Conservation (phyloP, 2,888 invertebrate genomes). For the Phragmatobia fuliginosa region DNA sequence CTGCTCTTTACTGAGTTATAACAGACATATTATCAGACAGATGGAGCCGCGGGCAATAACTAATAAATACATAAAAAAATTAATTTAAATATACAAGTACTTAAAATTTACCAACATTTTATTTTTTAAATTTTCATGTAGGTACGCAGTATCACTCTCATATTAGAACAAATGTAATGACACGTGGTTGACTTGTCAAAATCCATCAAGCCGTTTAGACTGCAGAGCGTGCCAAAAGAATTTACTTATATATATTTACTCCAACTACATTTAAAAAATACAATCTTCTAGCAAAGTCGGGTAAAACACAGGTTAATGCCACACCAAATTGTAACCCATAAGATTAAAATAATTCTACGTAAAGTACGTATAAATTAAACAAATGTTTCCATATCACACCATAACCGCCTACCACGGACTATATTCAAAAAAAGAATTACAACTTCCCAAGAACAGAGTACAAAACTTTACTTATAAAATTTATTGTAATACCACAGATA, state of each 20-base stretch:
- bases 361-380: not conserved
- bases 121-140: too few species aligned
- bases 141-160: too few species aligned
- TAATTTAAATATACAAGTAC: not conserved
- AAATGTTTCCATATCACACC: not conserved
- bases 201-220: not conserved
- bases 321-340: not conserved
- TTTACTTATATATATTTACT: too few species aligned
- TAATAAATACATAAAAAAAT: too few species aligned
- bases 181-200: not conserved
- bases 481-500: constrained; percentile 15
- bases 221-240: not conserved
- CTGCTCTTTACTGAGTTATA: too few species aligned
- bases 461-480: not conserved
- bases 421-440: constrained; percentile 3
- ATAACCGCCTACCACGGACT: not conserved
- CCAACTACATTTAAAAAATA: not conserved
- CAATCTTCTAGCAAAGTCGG: too few species aligned
- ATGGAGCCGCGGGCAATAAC: too few species aligned
- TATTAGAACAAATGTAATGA: too few species aligned
- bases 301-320: not conserved
- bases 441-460: not conserved
- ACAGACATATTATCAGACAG: too few species aligned
- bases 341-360: not conserved
- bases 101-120: too few species aligned